Percentiles rank a stretch among this genome's conserved stretches.
phyloP scores from a whole-genome alignment of 1,140 invertebrate genomes.

The Caenorhabditis briggsae region DNA sequence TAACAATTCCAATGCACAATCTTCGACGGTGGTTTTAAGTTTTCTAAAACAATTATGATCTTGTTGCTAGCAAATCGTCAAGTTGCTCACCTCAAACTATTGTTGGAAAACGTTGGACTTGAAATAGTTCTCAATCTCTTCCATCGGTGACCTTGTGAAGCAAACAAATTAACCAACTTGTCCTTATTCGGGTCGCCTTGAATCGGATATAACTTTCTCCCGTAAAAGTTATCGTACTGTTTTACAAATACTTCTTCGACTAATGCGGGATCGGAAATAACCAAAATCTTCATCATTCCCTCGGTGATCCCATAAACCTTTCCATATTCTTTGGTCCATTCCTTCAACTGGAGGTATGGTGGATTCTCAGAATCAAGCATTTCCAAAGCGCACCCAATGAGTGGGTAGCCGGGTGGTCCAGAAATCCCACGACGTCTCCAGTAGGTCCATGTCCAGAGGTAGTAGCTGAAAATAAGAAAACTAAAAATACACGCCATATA shows the following conservation, averaged over 20 bases:
- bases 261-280: conserved; percentile 2
- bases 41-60: background rate
- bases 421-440: background rate
- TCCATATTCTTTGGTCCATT: background rate
- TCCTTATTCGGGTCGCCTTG: conserved; percentile 50
- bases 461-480: background rate
- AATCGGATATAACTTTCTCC: background rate
- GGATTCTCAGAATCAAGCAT: background rate
- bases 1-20: conserved; percentile 41
- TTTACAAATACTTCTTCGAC: conserved; percentile 48
- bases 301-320: conserved; percentile 26
- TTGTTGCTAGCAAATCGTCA: no score
- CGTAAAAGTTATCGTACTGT: conserved; percentile 45
- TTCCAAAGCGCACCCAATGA: background rate
- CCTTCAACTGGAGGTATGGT: background rate
- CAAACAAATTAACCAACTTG: conserved; percentile 34
- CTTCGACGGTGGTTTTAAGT: conserved; percentile 41
- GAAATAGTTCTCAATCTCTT: conserved; percentile 56
- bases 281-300: background rate
- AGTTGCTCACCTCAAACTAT: conserved; percentile 19
- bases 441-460: background rate
- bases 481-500: no score
- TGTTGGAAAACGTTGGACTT: conserved; percentile 50
- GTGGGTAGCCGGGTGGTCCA: background rate
- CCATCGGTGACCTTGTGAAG: conserved; percentile 55